Evolutionary conservation across 2,888 invertebrate species (phyloP).

Genomic region (Drepanosiphum platanoidis): DNA sequence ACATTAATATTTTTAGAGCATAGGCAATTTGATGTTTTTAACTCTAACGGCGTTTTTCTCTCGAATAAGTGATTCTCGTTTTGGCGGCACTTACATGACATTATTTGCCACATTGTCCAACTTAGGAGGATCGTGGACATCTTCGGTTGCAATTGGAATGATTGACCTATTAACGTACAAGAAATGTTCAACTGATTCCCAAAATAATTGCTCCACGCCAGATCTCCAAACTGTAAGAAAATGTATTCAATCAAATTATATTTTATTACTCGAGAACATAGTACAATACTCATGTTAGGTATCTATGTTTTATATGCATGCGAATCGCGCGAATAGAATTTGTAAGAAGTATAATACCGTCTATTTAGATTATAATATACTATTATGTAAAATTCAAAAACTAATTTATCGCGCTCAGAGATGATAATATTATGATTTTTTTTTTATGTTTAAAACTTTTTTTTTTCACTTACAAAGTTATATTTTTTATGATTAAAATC

Average conservation of each 20-base stretch:
- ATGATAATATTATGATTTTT: too few relatives aligned
- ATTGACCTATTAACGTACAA: conserved; percentile 89
- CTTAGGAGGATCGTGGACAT: conserved; percentile 96
- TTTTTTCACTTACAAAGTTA: too few relatives aligned
- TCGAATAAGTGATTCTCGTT: conserved; percentile 92
- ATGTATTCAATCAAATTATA: too few relatives aligned
- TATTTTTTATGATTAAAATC: too few relatives aligned
- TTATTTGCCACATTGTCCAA: conserved; percentile 96
- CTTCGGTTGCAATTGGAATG: conserved; percentile 88
- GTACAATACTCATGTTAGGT: too few relatives aligned
- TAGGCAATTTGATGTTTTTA: conserved; percentile 96
- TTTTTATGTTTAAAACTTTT: too few relatives aligned
- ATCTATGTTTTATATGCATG: too few relatives aligned
- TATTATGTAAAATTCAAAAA: too few relatives aligned
- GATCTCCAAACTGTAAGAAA: conserved; percentile 60
- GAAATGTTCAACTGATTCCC: conserved; percentile 72
- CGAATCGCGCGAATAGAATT: too few relatives aligned
- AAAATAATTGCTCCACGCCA: conserved; percentile 66
- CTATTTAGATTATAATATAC: too few relatives aligned
- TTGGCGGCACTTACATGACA: conserved; percentile 99
- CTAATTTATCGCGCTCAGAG: too few relatives aligned
- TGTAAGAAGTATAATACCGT: too few relatives aligned
- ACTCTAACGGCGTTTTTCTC: conserved; percentile 98
- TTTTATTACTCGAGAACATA: background rate
- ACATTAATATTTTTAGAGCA: conserved; percentile 77